These are phyloP conservation scores for Melanerpes formicivorus DNA, from an alignment of 2,113 vertebrate species.

Conservation along the genomic window DNA sequence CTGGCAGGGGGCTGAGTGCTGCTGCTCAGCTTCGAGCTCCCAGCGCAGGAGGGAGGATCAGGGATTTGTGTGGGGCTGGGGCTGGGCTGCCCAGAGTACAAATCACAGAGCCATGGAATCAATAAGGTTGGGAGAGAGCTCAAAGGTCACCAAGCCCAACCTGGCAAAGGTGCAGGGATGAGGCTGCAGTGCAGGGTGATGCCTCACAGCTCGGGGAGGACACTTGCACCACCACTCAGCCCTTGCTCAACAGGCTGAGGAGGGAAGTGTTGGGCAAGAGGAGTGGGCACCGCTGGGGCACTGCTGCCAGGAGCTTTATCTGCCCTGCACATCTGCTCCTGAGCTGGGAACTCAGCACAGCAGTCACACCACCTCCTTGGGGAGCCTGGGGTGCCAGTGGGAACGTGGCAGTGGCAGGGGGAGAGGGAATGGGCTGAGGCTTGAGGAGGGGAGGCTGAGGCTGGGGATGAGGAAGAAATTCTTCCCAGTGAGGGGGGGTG, in stretches of 20 bases:
- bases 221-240: neutral
- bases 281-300: neutral
- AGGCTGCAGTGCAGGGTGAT: neutral
- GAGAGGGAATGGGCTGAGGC: too few relatives aligned
- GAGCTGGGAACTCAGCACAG: neutral
- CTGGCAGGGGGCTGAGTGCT: too few relatives aligned
- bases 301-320: neutral
- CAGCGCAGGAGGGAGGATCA: neutral
- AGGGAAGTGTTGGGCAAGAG: neutral
- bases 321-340: accelerated
- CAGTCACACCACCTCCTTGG: accelerated
- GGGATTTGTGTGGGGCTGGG: neutral
- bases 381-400: neutral
- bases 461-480: too few relatives aligned
- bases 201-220: neutral
- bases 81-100: neutral
- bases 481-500: too few relatives aligned
- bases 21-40: neutral
- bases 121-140: too few relatives aligned
- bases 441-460: too few relatives aligned
- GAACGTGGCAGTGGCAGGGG: too few relatives aligned
- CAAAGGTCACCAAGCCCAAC: too few relatives aligned
- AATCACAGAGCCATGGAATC: too few relatives aligned
- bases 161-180: neutral
- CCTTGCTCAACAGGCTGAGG: neutral